phyloP scores from a whole-genome alignment of 2,113 vertebrate species.

The Tragelaphus buxtoni region DNA sequence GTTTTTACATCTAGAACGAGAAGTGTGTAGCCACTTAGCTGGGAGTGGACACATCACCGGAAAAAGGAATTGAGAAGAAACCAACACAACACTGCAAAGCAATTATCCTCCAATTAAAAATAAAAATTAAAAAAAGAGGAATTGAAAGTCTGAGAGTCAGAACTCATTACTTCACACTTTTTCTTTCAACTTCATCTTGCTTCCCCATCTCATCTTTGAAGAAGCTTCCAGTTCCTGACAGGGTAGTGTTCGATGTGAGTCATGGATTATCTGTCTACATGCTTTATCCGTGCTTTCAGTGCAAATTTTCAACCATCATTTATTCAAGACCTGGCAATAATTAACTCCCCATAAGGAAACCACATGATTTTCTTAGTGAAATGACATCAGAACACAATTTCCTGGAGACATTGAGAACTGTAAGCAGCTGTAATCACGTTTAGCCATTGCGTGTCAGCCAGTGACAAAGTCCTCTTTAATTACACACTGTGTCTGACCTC shows the following conservation, averaged over 20 bases:
- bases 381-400: conserved; percentile 21
- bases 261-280: not conserved
- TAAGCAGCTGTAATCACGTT: not conserved
- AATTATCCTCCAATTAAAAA: not conserved
- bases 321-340: conserved; percentile 36
- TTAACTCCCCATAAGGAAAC: conserved; percentile 33
- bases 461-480: conserved; percentile 18
- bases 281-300: not conserved
- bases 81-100: not conserved
- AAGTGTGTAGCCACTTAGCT: not conserved
- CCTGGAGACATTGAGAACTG: not conserved
- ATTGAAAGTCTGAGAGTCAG: not conserved
- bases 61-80: not conserved
- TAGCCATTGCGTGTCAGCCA: not conserved
- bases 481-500: not conserved
- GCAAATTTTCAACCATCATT: not conserved
- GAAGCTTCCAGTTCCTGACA: not conserved
- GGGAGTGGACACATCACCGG: not conserved
- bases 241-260: not conserved
- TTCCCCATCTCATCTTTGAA: not conserved
- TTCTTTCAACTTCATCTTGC: not conserved
- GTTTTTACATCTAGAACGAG: not conserved
- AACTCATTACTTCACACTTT: not conserved
- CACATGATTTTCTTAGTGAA: conserved; percentile 14
- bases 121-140: not conserved